Evolutionary conservation across 2,888 invertebrate genomes (phyloP), one percentile per base, ranked within the genome.

Genomic region (Glaucopsyche alexis): DNA sequence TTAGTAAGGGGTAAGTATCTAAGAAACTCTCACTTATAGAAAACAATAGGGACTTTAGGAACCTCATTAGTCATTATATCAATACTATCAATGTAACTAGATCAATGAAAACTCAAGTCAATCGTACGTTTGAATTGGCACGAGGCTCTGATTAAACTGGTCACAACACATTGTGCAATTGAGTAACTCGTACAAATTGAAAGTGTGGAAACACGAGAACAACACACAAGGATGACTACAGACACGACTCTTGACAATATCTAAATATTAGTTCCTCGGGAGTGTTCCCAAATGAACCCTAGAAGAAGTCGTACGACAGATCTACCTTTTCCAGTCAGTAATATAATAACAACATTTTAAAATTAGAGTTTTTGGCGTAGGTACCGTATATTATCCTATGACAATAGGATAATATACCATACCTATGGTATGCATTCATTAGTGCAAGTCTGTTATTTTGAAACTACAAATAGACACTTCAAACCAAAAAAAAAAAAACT

Each of bases 201-300:
- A 60, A 60, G 55, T 29, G 29, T 60, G 29, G 60, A 60, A 60
- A 60, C 60, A 60, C 60, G 60, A 60, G 60, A 60, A 60, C 60
- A 60, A 38, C 60, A 11, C 60, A 6, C 60, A 60, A 60, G 29
- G 60, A 60, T 60, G 29, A 60, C 60, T 11, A 60, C 60, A 60
- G 19, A 60, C 29, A 2, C 29, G 13, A 16, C 13, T 29, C 7
- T 13, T 38, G 7, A 29, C 16, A 6, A 13, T 60, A 55, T 16
- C 14, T 5, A 60, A 60, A 13, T 29, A 50, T 14, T 0, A n/a
- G 29, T 42, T n/a, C n/a, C n/a, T n/a, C n/a, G n/a, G n/a, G 3
- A 42, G 29, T 29, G 29, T 29, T 29, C 29, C 29, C 29, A 29
- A 29, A 29, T 29, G 29, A 29, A 29, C 29, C 29, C 4, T 4